Conservation (phyloP, 2,888 invertebrate genomes). For the Acrobasis consociella region DNA sequence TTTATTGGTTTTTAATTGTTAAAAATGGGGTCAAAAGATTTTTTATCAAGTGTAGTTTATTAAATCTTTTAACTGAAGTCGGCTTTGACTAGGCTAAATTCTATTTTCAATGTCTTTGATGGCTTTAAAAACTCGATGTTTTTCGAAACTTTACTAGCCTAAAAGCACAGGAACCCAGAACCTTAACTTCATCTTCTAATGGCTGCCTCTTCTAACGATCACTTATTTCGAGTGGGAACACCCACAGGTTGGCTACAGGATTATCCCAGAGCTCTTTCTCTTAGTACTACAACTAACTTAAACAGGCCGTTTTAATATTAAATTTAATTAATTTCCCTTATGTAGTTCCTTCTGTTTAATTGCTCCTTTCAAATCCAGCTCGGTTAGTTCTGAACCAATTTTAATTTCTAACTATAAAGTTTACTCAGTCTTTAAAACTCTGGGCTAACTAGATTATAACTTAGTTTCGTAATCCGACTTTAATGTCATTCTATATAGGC, state of each 20-base stretch:
- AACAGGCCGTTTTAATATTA: slow-evolving; percentile 11
- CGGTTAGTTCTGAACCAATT: not conserved
- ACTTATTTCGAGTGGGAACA: not conserved
- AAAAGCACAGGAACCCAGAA: not conserved
- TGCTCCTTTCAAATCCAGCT: not conserved
- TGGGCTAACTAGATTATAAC: not conserved
- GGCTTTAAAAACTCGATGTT: too few relatives aligned
- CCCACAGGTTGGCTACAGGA: slow-evolving; percentile 7
- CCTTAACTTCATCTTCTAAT: not conserved
- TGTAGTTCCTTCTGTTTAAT: slow-evolving; percentile 5
- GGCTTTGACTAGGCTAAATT: too few relatives aligned
- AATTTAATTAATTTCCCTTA: slow-evolving; percentile 9
- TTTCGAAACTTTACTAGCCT: not conserved
- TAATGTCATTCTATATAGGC: too few relatives aligned
- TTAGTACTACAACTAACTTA: slow-evolving; percentile 15
- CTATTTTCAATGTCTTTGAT: too few relatives aligned
- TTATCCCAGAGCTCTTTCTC: slow-evolving; percentile 13
- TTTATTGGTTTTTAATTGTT: too few relatives aligned
- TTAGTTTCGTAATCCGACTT: too few relatives aligned
- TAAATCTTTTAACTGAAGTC: too few relatives aligned
- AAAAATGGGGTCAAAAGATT: too few relatives aligned
- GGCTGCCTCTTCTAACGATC: not conserved
- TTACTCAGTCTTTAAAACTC: not conserved
- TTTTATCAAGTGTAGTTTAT: too few relatives aligned
- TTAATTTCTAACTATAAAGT: not conserved